Percentiles rank a stretch among this genome's conserved stretches.
Conservation (phyloP, 2,797 vertebrate genomes). For the Peromyscus eremicus region DNA sequence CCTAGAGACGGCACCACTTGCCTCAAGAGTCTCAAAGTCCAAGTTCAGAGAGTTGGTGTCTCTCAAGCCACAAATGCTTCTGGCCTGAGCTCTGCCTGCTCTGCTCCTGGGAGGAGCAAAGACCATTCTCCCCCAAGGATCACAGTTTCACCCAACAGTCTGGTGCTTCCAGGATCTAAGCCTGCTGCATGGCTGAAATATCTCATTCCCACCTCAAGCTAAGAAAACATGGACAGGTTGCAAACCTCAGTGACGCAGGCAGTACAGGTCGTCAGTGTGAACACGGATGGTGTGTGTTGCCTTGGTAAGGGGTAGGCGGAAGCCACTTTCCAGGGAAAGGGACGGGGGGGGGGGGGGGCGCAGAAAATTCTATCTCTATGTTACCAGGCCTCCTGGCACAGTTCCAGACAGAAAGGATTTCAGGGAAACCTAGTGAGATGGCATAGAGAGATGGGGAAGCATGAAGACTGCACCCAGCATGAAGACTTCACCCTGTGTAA, state of each 20-base stretch:
- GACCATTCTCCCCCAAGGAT: neutral
- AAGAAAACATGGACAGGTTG: neutral
- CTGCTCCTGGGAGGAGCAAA: neutral
- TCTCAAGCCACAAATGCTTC: neutral
- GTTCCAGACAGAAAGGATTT: neutral
- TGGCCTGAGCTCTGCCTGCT: neutral
- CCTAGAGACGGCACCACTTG: rapidly evolving
- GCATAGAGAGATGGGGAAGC: too few relatives aligned
- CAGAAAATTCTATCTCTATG: neutral
- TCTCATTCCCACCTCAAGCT: neutral
- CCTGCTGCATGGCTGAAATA: rapidly evolving
- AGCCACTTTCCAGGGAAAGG: neutral
- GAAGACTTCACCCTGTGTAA: neutral
- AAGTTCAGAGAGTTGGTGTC: neutral
- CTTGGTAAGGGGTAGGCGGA: neutral
- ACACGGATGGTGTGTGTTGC: rapidly evolving
- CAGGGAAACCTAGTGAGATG: rapidly evolving
- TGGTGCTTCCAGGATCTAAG: neutral
- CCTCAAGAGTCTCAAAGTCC: neutral
- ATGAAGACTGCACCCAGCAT: too few relatives aligned
- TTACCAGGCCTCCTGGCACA: neutral
- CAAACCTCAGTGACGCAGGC: neutral
- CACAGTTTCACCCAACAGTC: neutral
- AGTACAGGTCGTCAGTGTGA: neutral
- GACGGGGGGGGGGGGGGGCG: too few relatives aligned